Conservation (phyloP, 2,888 invertebrate species). For the Stenchaetothrips biformis region DNA sequence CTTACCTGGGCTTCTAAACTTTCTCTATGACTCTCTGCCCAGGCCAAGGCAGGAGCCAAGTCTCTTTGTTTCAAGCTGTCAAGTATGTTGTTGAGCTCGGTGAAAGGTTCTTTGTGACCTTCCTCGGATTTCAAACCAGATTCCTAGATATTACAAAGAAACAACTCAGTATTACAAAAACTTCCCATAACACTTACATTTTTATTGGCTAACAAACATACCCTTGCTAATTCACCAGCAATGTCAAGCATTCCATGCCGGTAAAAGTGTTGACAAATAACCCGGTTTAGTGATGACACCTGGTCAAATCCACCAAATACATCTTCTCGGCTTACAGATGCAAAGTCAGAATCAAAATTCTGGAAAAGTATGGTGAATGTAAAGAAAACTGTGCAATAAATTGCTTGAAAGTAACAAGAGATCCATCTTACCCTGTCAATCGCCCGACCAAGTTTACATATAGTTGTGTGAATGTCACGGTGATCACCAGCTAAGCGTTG, state of each 20-base stretch:
- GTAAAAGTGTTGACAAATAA: constrained; percentile 92
- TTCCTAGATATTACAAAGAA: constrained; percentile 53
- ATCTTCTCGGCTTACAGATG: constrained; percentile 79
- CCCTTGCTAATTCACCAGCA: constrained; percentile 71
- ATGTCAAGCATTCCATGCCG: constrained; percentile 91
- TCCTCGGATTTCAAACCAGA: constrained; percentile 60
- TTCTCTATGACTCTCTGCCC: constrained; percentile 74
- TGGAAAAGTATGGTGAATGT: constrained; percentile 40
- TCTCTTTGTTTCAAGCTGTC: constrained; percentile 77
- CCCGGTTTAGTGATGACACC: constrained; percentile 69
- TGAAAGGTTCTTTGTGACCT: constrained; percentile 68
- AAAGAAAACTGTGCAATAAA: constrained; percentile 28
- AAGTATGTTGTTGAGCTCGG: constrained; percentile 80
- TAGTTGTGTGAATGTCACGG: constrained; percentile 67
- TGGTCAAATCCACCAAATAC: constrained; percentile 69
- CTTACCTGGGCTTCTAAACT: constrained; percentile 59
- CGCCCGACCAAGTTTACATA: constrained; percentile 92
- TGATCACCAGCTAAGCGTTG: constrained; percentile 81
- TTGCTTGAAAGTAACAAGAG: constrained; percentile 22
- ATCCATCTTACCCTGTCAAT: constrained; percentile 67
- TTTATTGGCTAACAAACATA: constrained; percentile 48
- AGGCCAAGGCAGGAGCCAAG: constrained; percentile 77
- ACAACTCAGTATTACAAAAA: constrained; percentile 25
- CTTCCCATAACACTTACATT: constrained; percentile 37
- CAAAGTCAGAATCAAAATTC: constrained; percentile 90